Evolutionary conservation across 2,888 invertebrate species (phyloP).

Genomic region (Apotomis capreana): DNA sequence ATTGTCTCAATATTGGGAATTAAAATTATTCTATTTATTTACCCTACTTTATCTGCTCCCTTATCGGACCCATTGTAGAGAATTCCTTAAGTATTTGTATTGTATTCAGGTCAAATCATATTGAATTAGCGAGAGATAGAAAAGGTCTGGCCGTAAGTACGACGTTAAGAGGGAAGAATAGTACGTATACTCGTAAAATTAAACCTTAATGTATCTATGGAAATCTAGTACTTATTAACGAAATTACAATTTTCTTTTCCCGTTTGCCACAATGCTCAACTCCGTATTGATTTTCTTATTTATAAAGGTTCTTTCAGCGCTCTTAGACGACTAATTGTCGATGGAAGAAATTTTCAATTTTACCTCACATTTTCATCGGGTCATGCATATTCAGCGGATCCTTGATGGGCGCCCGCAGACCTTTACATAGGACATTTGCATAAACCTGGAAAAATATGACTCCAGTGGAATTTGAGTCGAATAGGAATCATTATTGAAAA

Average conservation of each 20-base stretch:
- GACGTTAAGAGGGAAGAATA: too few relatives aligned
- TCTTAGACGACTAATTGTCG: not conserved
- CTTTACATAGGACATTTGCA: conserved; percentile 1
- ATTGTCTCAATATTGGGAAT: conserved; percentile 13
- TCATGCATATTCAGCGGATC: conserved; percentile 9
- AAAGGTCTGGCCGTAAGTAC: too few relatives aligned
- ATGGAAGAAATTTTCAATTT: not conserved
- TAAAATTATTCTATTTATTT: conserved; percentile 19
- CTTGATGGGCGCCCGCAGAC: not conserved
- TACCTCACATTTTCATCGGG: not conserved
- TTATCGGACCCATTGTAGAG: not conserved
- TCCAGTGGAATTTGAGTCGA: not conserved
- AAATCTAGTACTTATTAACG: too few relatives aligned
- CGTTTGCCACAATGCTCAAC: too few relatives aligned
- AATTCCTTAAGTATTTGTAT: conserved; percentile 2
- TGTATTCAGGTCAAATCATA: conserved; percentile 1
- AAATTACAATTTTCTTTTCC: too few relatives aligned
- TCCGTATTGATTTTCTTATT: not conserved
- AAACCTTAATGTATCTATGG: too few relatives aligned
- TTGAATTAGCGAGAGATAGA: too few relatives aligned
- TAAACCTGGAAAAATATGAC: conserved; percentile 3
- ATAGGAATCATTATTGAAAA: not conserved
- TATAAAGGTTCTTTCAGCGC: not conserved
- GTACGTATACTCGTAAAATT: too few relatives aligned
- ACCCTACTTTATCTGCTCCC: not conserved